phyloP scores from a whole-genome alignment of 2,888 invertebrate genomes.

The Endomychus coccineus region DNA sequence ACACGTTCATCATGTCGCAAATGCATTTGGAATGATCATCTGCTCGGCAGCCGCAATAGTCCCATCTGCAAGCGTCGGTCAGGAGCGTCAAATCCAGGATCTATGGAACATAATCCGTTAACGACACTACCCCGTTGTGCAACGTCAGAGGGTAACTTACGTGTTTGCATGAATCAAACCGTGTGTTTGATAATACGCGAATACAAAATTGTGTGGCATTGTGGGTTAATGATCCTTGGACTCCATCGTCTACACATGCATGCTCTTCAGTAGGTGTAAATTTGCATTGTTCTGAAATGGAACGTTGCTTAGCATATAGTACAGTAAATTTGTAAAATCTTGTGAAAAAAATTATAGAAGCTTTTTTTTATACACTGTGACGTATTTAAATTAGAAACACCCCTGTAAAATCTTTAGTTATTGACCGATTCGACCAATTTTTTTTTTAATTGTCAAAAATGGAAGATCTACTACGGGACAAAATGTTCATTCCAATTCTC shows the following conservation, averaged over 20 bases:
- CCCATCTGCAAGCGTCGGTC: slow-evolving; percentile 68
- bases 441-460: no score
- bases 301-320: no score
- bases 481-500: no score
- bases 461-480: no score
- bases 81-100: slow-evolving; percentile 57
- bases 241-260: slow-evolving; percentile 43
- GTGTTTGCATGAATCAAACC: slow-evolving; percentile 58
- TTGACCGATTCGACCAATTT: no score
- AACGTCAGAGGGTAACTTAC: slow-evolving; percentile 21
- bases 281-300: slow-evolving; percentile 9
- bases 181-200: slow-evolving; percentile 55
- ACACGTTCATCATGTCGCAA: slow-evolving; percentile 68
- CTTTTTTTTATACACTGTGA: no score
- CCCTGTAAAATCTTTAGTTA: no score
- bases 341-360: no score
- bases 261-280: slow-evolving; percentile 45
- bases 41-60: slow-evolving; percentile 61
- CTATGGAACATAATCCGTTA: slow-evolving; percentile 12
- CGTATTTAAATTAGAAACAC: no score
- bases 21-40: slow-evolving; percentile 58
- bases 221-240: slow-evolving; percentile 29
- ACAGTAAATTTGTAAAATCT: no score
- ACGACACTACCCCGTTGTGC: neutral
- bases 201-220: slow-evolving; percentile 56